Evolutionary conservation across 2,113 vertebrate genomes (phyloP), one percentile per base, ranked within the genome.

Genomic region (Arizona elegans): DNA sequence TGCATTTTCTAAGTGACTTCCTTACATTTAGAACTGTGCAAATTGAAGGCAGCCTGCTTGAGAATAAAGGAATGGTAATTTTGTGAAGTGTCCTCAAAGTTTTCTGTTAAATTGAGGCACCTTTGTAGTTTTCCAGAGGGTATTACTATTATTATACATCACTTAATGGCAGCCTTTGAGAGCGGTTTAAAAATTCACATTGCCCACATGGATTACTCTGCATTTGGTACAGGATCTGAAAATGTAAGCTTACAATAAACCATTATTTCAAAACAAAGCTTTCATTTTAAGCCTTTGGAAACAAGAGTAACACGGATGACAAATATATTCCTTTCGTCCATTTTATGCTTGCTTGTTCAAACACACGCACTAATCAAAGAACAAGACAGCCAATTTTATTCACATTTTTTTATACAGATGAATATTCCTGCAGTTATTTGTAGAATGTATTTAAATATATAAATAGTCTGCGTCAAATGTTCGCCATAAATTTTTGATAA

Each of bases 151-250:
- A 97, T 96, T 94, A 96, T 96, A 97, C 96, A 98, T 97, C 97
- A 97, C 98, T 98, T 98, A 98, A 98, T 97, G 96, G 97, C 94
- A 97, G 97, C 97, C 97, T 96, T 97, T 97, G 95, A 96, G 95
- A 97, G 98, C 97, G 98, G 97, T 98, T 98, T 97, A 97, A 98
- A 98, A 98, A 98, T 98, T 98, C 98, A 97, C 98, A 98, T 98
- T 98, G 97, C 97, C 97, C 96, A 98, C 98, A 98, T 98, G 97
- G 98, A 98, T 98, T 98, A 98, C 97, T 97, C 96, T 97, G 98
- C 98, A 97, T 98, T 98, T 97, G 98, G 98, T 97, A 97, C 98
- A 95, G 97, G 97, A 98, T 98, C 98, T 98, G 98, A 98, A 98
- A 97, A 96, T 96, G 97, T 98, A 98, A 98, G 98, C 97, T 97